Percentiles rank a stretch among this genome's conserved stretches.
Evolutionary conservation across 1,140 invertebrate species (phyloP).

Genomic region (Phenacoccus solenopsis): DNA sequence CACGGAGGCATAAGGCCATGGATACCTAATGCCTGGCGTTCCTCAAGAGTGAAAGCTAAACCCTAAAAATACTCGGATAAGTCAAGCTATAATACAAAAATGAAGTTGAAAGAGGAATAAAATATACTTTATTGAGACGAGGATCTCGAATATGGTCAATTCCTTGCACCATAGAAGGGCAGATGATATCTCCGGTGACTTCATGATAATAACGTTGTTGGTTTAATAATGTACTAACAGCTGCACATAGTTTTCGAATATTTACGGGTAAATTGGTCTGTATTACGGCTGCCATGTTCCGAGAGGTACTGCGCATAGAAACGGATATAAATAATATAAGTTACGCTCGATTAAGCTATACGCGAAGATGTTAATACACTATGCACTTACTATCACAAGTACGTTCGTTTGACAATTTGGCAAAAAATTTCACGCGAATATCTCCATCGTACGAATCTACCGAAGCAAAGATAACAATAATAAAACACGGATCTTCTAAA

Average conservation of each 20-base stretch:
- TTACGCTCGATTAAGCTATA: too few relatives aligned
- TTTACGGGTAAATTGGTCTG: neutral
- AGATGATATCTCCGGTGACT: slow-evolving; percentile 41
- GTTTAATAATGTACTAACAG: neutral
- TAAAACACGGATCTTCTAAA: too few relatives aligned
- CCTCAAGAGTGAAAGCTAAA: slow-evolving; percentile 78
- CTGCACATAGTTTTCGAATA: neutral
- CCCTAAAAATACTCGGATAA: slow-evolving; percentile 40
- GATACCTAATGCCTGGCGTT: slow-evolving; percentile 80
- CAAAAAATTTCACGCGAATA: too few relatives aligned
- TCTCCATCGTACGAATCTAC: too few relatives aligned
- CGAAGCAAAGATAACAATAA: too few relatives aligned
- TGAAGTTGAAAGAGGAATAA: too few relatives aligned
- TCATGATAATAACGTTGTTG: neutral
- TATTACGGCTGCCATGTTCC: neutral
- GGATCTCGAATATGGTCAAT: slow-evolving; percentile 50
- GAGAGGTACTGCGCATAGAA: neutral
- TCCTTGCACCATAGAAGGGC: slow-evolving; percentile 47
- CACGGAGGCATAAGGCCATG: slow-evolving; percentile 86
- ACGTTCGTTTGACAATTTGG: too few relatives aligned
- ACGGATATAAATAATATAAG: too few relatives aligned
- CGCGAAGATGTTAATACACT: too few relatives aligned
- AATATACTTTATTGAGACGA: slow-evolving; percentile 41
- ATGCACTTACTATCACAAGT: too few relatives aligned
- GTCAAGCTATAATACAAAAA: too few relatives aligned